Percentiles rank a stretch among this genome's conserved stretches.
phyloP scores from a whole-genome alignment of 2,113 vertebrate species.

The Electrona antarctica region DNA sequence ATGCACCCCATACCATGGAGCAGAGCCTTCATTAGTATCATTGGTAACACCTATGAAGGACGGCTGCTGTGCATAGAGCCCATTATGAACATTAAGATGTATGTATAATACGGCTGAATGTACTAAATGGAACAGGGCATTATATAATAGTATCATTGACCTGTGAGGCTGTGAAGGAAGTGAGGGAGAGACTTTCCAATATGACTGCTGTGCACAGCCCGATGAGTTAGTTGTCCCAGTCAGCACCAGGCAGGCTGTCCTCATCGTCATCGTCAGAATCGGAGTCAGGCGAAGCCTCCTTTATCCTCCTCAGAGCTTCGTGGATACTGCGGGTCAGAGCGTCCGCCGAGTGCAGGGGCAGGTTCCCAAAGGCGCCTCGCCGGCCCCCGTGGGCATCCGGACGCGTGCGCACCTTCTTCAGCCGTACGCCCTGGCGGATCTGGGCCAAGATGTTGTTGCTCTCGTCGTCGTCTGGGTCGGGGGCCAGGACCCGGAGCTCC shows the following conservation, averaged over 20 bases:
- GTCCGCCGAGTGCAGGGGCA: slow-evolving; percentile 86
- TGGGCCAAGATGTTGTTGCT: slow-evolving; percentile 97
- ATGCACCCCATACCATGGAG: no score
- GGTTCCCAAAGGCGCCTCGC: slow-evolving; percentile 69
- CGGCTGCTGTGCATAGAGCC: no score
- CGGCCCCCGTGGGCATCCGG: slow-evolving; percentile 74
- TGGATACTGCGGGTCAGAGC: slow-evolving; percentile 97
- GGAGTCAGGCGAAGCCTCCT: slow-evolving; percentile 96
- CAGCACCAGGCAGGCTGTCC: slow-evolving; percentile 89
- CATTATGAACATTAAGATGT: no score
- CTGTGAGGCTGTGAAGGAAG: no score
- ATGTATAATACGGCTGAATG: no score
- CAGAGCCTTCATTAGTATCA: no score
- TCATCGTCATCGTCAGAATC: slow-evolving; percentile 97
- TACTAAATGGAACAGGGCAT: no score
- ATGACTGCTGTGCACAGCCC: slow-evolving; percentile 28
- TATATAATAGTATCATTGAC: no score
- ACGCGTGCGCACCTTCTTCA: slow-evolving; percentile 88
- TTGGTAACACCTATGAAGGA: no score
- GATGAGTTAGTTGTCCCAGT: slow-evolving; percentile 91
- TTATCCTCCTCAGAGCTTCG: slow-evolving; percentile 94
- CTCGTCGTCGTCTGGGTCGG: slow-evolving; percentile 92
- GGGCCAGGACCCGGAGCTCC: slow-evolving; percentile 90
- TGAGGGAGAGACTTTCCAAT: slow-evolving; percentile 4
- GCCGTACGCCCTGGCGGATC: slow-evolving; percentile 94